phyloP scores from a whole-genome alignment of 1,140 invertebrate species.

The Pseudoatta argentina region DNA sequence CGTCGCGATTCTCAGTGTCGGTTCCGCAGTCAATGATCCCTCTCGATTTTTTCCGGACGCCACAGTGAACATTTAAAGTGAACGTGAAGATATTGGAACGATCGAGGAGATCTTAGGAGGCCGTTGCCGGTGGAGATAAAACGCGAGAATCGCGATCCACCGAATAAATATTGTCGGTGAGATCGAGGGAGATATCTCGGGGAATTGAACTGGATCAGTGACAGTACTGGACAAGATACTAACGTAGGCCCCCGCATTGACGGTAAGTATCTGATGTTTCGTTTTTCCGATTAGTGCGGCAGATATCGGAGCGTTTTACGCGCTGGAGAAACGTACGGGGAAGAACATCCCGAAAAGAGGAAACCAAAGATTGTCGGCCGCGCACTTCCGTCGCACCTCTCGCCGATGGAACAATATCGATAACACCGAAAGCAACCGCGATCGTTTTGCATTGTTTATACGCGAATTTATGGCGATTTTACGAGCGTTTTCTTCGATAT shows the following conservation, averaged over 20 bases:
- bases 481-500: not conserved
- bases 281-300: not conserved
- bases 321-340: not conserved
- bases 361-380: conserved; percentile 58
- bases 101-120: not conserved
- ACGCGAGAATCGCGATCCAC: not conserved
- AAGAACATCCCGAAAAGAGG: conserved; percentile 28
- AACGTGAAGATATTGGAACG: conserved; percentile 24
- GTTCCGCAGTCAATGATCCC: conserved; percentile 11
- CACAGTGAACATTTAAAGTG: conserved; percentile 29
- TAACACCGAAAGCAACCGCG: conserved; percentile 47
- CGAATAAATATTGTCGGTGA: not conserved
- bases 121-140: not conserved
- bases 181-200: conserved; percentile 12
- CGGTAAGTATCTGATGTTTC: conserved; percentile 69
- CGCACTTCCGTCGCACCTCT: conserved; percentile 68
- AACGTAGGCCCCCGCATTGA: conserved; percentile 75
- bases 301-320: not conserved
- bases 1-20: conserved; percentile 26
- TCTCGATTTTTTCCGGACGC: conserved; percentile 9
- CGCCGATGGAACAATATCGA: conserved; percentile 52
- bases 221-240: conserved; percentile 75
- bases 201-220: conserved; percentile 70
- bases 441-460: conserved; percentile 12
- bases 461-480: conserved; percentile 42